Conservation (phyloP, 2,797 vertebrate genomes). For the Poeciliopsis paucimaculata region DNA sequence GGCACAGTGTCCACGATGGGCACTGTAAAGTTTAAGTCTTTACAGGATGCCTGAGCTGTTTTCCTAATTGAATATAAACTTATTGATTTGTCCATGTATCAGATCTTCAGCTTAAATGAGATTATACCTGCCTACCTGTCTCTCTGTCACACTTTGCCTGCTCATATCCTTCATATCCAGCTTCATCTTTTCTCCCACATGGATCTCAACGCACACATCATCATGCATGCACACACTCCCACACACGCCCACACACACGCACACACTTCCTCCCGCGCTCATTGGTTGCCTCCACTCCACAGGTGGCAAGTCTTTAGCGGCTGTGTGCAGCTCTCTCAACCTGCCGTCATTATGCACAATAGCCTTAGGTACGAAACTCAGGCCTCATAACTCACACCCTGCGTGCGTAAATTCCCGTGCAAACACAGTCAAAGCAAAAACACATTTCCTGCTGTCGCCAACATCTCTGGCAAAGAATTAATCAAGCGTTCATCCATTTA, state of each 20-base stretch:
- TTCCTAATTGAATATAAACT: not conserved
- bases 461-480: slow-evolving; percentile 97
- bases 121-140: slow-evolving; percentile 44
- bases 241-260: not conserved
- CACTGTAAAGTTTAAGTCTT: not conserved
- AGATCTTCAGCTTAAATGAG: slow-evolving; percentile 3
- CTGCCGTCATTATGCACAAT: slow-evolving; percentile 86
- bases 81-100: slow-evolving; percentile 11
- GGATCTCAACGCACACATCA: slow-evolving; percentile 9
- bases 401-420: slow-evolving; percentile 88
- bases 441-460: slow-evolving; percentile 99
- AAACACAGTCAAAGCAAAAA: slow-evolving; percentile 94
- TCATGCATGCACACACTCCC: slow-evolving; percentile 5
- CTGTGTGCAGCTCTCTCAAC: slow-evolving; percentile 79
- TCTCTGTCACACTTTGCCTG: slow-evolving; percentile 33
- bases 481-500: slow-evolving; percentile 99
- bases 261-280: slow-evolving; percentile 31
- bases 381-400: slow-evolving; percentile 92
- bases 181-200: slow-evolving; percentile 44
- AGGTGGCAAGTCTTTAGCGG: slow-evolving; percentile 84
- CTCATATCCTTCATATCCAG: slow-evolving; percentile 30
- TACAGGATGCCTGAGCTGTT: not conserved
- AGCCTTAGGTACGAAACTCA: slow-evolving; percentile 92
- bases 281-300: slow-evolving; percentile 77
- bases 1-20: not conserved